These are phyloP conservation scores for Papilio helenus DNA, from an alignment of 1,140 invertebrate species.

Conservation along the genomic window DNA sequence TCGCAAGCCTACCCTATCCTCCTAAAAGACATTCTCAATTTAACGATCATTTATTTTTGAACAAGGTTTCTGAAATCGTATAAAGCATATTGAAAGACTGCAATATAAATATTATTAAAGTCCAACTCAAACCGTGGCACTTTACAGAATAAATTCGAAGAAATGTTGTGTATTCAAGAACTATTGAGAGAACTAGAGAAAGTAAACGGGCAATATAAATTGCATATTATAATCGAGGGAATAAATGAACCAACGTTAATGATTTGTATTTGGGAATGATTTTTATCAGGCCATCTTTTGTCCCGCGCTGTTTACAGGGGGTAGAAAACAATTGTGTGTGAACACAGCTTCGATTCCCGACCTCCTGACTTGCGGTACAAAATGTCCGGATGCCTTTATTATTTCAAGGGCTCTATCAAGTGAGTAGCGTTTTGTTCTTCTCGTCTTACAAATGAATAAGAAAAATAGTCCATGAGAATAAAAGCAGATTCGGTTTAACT, in stretches of 20 bases:
- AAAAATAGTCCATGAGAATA: constrained; percentile 33
- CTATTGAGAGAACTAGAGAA: constrained; percentile 37
- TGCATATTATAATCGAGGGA: constrained; percentile 31
- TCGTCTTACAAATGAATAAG: constrained; percentile 48
- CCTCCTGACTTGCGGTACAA: constrained; percentile 47
- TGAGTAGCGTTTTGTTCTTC: constrained; percentile 53
- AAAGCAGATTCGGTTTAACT: constrained; percentile 21
- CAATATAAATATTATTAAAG: not conserved
- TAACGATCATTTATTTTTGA: not conserved
- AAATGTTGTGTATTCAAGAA: constrained; percentile 32
- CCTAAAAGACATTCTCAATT: not conserved
- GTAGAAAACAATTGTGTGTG: constrained; percentile 56
- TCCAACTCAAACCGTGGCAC: constrained; percentile 10
- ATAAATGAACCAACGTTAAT: constrained; percentile 39
- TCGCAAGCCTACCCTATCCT: not conserved
- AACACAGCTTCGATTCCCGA: constrained; percentile 44
- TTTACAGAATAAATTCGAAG: constrained; percentile 8
- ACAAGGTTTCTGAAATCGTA: not conserved
- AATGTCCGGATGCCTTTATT: constrained; percentile 65
- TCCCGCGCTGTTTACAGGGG: constrained; percentile 46
- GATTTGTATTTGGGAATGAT: constrained; percentile 47
- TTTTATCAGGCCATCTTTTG: constrained; percentile 62
- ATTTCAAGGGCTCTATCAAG: constrained; percentile 58
- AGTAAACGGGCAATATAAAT: constrained; percentile 35
- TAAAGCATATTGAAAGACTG: constrained; percentile 16